These are phyloP conservation scores for Daphoenositta chrysoptera DNA, from an alignment of 2,113 vertebrate species.

Conservation along the genomic window DNA sequence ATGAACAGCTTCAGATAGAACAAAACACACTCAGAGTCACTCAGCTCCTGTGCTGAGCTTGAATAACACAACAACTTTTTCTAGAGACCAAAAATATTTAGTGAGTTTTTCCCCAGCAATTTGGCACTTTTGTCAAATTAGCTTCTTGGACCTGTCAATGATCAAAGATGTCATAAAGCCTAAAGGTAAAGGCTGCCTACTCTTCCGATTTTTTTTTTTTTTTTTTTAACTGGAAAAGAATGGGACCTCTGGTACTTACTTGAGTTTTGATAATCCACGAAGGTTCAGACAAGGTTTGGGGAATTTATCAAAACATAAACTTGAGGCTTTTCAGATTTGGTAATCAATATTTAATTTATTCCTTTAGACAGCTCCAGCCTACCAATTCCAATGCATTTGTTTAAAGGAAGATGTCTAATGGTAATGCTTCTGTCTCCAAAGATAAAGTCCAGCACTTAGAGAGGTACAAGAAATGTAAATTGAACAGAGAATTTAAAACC, in stretches of 20 bases:
- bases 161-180: background rate
- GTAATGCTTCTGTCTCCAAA: background rate
- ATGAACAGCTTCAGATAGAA: background rate
- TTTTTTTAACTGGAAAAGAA: background rate
- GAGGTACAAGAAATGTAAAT: conserved; percentile 59
- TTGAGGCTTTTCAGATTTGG: conserved; percentile 1
- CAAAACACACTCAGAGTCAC: background rate
- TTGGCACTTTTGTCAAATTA: background rate
- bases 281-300: background rate
- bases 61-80: background rate
- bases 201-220: background rate
- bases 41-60: background rate
- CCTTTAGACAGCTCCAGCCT: background rate
- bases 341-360: conserved; percentile 30
- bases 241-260: background rate
- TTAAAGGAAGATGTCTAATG: background rate
- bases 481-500: conserved; percentile 39
- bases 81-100: background rate
- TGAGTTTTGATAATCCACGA: background rate
- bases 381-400: background rate
- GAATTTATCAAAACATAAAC: background rate
- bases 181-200: background rate
- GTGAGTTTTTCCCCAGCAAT: background rate
- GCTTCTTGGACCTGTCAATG: accelerated
- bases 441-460: conserved; percentile 42